Evolutionary conservation across 2,888 invertebrate genomes (phyloP).

Genomic region (Heterodera filipjevi): DNA sequence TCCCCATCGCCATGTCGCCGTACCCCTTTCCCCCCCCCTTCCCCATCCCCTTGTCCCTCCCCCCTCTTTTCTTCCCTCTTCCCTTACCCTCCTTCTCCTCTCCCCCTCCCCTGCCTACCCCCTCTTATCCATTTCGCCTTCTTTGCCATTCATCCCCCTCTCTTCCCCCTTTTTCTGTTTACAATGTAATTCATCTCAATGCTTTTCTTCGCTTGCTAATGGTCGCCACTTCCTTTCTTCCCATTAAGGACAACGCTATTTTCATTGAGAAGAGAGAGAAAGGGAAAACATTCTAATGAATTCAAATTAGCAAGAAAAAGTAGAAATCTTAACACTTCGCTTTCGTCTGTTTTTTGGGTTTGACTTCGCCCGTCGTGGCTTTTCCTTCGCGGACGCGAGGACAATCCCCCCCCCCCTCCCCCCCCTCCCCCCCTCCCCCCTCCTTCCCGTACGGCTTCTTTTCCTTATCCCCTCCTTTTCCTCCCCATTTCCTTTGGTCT

Average conservation of each 20-base stretch:
- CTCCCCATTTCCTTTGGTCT: neutral
- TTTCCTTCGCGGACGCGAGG: neutral
- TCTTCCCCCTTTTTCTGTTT: neutral
- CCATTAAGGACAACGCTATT: conserved; percentile 4
- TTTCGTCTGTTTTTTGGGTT: neutral
- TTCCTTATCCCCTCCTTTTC: neutral
- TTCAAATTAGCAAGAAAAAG: conserved; percentile 12
- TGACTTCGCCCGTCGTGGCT: neutral
- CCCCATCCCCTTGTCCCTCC: neutral
- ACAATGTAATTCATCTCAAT: conserved; percentile 7
- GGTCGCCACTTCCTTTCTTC: neutral
- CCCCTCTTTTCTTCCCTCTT: neutral
- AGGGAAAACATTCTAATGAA: conserved; percentile 9
- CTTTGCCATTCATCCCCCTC: neutral
- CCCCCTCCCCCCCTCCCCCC: neutral
- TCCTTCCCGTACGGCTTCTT: neutral
- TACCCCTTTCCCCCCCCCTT: neutral
- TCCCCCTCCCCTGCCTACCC: neutral
- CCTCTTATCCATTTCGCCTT: neutral
- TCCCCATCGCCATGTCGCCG: neutral
- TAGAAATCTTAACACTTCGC: neutral
- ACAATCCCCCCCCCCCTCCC: neutral
- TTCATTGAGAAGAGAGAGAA: neutral
- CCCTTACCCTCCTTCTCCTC: neutral
- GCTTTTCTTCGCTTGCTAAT: neutral